Evolutionary conservation across 2,888 invertebrate species (phyloP), one percentile per base, ranked within the genome.

Genomic region (Drosophila buzzatii): DNA sequence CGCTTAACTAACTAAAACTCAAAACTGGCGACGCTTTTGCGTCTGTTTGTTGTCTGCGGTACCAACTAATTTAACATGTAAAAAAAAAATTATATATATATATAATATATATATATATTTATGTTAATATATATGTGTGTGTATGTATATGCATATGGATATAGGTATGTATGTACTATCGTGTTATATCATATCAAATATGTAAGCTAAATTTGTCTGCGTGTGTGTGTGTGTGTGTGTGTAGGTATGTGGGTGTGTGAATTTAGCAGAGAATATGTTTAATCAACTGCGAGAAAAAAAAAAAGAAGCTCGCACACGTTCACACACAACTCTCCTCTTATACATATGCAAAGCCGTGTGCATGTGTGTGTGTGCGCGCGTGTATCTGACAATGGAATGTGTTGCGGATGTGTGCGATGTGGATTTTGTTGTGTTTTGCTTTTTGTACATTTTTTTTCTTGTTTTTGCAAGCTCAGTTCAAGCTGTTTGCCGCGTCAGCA

Each of bases 41-140:
- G 45, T 7, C 39, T 33, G 41, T 45, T 41, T 55, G 41, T 49
- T 66, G 41, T 66, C 37, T 64, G 52, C 45, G 51, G 49, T 77
- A 76, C 62, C 64, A 75, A 79, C 78, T 67, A 75, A 78, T 72
- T 75, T 64, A 78, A 78, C 78, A 78, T 75, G 37, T 57, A 55
- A 64, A 65, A 78, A 69, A 74, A 61, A 52, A 55, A 18, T 5
- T 47, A 41, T 41, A 16, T 53, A 35, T 56, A 55, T 39, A 41
- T 52, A 23, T 31, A 31, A 31, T 37, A 12, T 12, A 37, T 37
- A 4, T 35, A 27, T 51, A 59, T 65, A 23, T 23, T n/a, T n/a
- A n/a, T n/a, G 47, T 5, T 47, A 45, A 23, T 23, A 23, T 23
- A 23, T 23, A 23, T 23, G 23, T 4, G 23, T 23, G 23, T 23